Conservation (phyloP, 2,113 vertebrate species). For the Eolophus roseicapilla region DNA sequence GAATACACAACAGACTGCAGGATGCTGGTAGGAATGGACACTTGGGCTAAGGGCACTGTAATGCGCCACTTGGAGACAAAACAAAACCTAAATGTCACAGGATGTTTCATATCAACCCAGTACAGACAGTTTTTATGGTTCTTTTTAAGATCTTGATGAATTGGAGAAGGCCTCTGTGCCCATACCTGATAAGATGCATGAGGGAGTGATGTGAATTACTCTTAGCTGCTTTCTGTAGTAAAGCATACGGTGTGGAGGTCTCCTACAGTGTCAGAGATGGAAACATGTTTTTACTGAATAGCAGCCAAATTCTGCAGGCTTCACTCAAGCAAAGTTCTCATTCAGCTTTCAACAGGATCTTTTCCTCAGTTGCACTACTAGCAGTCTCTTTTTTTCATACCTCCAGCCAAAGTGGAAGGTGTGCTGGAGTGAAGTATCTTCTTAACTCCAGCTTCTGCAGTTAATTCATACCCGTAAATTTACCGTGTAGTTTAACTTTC, state of each 20-base stretch:
- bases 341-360: neutral
- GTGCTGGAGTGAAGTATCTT: neutral
- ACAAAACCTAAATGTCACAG: neutral
- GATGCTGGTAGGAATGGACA: neutral
- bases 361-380: neutral
- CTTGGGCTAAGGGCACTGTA: neutral
- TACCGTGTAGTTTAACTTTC: neutral
- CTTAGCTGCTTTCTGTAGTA: neutral
- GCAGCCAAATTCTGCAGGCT: neutral
- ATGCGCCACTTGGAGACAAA: neutral
- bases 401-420: neutral
- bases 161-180: neutral
- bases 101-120: neutral
- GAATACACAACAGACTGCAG: neutral
- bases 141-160: neutral
- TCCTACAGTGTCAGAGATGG: neutral
- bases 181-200: accelerated
- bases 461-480: neutral
- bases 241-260: neutral
- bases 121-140: neutral
- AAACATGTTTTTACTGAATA: neutral
- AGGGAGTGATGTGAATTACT: neutral
- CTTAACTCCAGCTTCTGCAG: neutral
- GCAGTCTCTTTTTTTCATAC: neutral
- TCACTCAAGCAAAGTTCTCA: neutral